A percentile compares a stretch with the other conserved stretches of the same genome.
Conservation (phyloP, 2,888 invertebrate genomes). For the Osmoderma eremita region DNA sequence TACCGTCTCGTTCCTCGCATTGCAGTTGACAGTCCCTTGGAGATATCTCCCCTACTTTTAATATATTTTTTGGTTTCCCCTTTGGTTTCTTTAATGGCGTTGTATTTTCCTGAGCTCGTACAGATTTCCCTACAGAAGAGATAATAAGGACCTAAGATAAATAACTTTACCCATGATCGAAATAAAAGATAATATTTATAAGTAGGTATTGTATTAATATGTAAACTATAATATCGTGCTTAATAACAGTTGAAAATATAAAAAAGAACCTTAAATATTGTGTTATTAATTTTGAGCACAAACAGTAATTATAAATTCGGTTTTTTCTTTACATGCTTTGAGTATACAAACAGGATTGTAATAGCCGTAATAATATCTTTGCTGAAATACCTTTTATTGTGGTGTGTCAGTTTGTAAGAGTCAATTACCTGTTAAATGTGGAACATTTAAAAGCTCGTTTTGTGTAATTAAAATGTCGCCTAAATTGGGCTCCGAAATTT, state of each 20-base stretch:
- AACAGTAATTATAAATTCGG: too few relatives aligned
- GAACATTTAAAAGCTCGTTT: slow-evolving; percentile 10
- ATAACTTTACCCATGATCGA: too few relatives aligned
- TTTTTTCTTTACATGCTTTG: too few relatives aligned
- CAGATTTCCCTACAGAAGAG: not conserved
- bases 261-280: too few relatives aligned
- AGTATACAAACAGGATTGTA: too few relatives aligned
- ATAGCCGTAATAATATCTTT: too few relatives aligned
- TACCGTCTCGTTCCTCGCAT: slow-evolving; percentile 13
- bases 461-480: slow-evolving; percentile 24
- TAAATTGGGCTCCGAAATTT: slow-evolving; percentile 17
- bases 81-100: not conserved
- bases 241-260: too few relatives aligned
- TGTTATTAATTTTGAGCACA: too few relatives aligned
- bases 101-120: slow-evolving; percentile 1
- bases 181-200: too few relatives aligned
- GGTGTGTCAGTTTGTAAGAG: not conserved
- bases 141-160: not conserved
- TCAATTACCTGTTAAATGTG: slow-evolving; percentile 10
- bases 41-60: slow-evolving; percentile 49
- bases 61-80: slow-evolving; percentile 47
- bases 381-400: too few relatives aligned
- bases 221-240: too few relatives aligned
- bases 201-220: too few relatives aligned
- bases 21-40: slow-evolving; percentile 50